Base-by-base conservation (phyloP, 2,888 invertebrate genomes). In the Torymus aiolomorphi region DNA sequence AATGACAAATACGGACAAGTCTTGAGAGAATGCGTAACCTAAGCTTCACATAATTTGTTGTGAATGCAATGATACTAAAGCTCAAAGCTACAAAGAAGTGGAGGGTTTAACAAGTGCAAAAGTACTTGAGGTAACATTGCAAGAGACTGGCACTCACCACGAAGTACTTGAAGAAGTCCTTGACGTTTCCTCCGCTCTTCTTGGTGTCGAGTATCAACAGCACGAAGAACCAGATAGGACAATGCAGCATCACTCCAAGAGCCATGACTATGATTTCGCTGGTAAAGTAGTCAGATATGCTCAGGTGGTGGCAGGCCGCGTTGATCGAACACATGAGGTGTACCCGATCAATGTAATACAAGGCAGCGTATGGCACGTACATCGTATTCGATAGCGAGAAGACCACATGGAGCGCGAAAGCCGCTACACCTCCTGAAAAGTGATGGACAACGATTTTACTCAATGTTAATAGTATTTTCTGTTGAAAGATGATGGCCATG, bases 281-380 rank as follows among this genome's bases (percentile, higher is more conserved):
- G 0, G 95, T 95, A 88, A 95, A 92, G 90, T 96, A 96, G 86
- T 94, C 93, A 76, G 91, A 91, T 83, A 95, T 91, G 0, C 93
- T 92, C 1, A 95, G 92, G 75, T 93, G 92, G 10, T 93, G 92
- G 87, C 95, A 95, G 59, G 94, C 92, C 24, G 92, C 93, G 77
- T 94, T 93, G n/a, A 95, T 92, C 76, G 94, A 93, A 87, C 95
- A 95, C 88, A 94, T 93, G 18, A 95, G 87, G 86, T 95, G 94
- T 56, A 96, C 95, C 85, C 95, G 93, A 88, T 95, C 95, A 67
- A 96, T 94, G 88, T 95, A 96, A 88, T 96, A 96, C 69, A 97
- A 93, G 67, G 95, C 94, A 13, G 96, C 96, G 88, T 95, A 96
- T 0, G 96, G 95, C 84, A 95, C 93, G 89, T 97, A 97, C 92